phyloP scores from a whole-genome alignment of 2,113 vertebrate species.

The Microcebus griseorufus region DNA sequence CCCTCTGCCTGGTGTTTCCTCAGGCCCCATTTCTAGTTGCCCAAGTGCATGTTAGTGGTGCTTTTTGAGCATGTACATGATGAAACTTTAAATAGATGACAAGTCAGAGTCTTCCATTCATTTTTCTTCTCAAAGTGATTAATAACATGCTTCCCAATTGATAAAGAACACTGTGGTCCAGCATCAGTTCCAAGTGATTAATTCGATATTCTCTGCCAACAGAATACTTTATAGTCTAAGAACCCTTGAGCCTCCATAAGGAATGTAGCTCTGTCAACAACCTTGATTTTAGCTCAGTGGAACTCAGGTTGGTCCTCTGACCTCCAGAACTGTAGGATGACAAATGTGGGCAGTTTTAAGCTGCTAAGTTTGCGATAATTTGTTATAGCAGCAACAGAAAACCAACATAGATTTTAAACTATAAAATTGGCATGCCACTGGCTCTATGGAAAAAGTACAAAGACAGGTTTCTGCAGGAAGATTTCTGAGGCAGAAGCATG shows the following conservation, averaged over 20 bases:
- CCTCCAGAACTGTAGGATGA: neutral
- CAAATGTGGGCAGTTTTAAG: neutral
- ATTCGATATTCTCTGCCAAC: neutral
- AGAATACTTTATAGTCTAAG: neutral
- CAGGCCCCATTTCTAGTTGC: neutral
- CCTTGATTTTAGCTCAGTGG: neutral
- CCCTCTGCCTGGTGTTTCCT: neutral
- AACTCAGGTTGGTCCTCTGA: neutral
- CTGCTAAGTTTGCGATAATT: neutral
- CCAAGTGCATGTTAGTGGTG: neutral
- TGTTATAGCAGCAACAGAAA: neutral
- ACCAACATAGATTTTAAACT: neutral
- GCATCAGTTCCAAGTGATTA: neutral
- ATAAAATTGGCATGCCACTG: neutral
- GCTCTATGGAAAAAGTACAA: neutral
- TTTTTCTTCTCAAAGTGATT: neutral
- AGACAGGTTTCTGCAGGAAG: neutral
- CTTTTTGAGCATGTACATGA: neutral
- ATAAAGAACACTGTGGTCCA: neutral
- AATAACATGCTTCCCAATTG: neutral
- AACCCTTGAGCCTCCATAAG: neutral
- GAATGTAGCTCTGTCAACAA: neutral
- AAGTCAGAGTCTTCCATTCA: neutral
- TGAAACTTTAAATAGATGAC: neutral
- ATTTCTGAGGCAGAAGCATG: neutral